Evolutionary conservation across 2,797 vertebrate species (phyloP).

Genomic region (Zenarchopterus dispar): DNA sequence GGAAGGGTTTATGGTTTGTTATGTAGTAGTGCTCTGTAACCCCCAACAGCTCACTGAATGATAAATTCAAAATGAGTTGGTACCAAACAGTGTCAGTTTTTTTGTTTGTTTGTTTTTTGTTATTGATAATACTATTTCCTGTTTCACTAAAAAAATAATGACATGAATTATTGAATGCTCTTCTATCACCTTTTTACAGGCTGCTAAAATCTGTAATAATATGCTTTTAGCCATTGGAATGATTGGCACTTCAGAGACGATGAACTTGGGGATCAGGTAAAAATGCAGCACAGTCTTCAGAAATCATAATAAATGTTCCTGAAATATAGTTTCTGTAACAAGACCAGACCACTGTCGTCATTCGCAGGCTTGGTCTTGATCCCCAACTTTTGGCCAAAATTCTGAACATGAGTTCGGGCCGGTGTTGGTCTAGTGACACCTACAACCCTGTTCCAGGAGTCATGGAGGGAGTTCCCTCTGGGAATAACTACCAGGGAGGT

Average conservation of each 20-base stretch:
- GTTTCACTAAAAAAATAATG: too few relatives aligned
- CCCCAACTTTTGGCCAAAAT: constrained; percentile 96
- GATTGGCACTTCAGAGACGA: constrained; percentile 97
- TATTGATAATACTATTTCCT: too few relatives aligned
- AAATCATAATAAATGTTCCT: neutral
- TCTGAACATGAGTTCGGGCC: constrained; percentile 98
- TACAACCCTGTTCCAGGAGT: constrained; percentile 99
- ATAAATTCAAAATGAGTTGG: too few relatives aligned
- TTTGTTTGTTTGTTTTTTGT: too few relatives aligned
- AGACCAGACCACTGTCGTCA: constrained; percentile 61
- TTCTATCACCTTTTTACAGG: constrained; percentile 79
- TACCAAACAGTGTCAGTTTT: too few relatives aligned
- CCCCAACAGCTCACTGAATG: too few relatives aligned
- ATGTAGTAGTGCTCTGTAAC: too few relatives aligned
- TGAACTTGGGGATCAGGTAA: constrained; percentile 99
- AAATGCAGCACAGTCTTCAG: neutral
- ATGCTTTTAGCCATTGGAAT: constrained; percentile 98
- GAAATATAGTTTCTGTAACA: constrained; percentile 6
- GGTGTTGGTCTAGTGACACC: constrained; percentile 98
- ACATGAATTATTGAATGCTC: neutral
- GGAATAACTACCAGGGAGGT: constrained; percentile 97
- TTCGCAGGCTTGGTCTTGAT: constrained; percentile 94
- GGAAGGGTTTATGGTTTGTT: too few relatives aligned
- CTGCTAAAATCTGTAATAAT: constrained; percentile 99
- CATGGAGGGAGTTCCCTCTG: constrained; percentile 97